Evolutionary conservation across 2,797 vertebrate species (phyloP).

Genomic region (Xyrichtys novacula): DNA sequence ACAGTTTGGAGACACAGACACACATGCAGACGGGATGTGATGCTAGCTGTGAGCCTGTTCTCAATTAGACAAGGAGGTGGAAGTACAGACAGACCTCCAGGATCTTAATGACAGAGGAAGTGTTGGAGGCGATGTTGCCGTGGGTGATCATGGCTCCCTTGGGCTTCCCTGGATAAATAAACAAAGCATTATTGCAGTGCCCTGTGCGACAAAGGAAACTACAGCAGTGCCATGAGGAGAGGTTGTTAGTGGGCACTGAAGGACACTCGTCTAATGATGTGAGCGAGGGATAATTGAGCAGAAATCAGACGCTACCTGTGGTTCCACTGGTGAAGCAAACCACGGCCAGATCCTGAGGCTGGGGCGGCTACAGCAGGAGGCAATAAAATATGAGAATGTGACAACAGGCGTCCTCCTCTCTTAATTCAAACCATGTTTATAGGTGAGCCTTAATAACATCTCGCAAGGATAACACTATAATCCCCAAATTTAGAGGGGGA

Average conservation of each 20-base stretch:
- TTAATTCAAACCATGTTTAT: conserved; percentile 57
- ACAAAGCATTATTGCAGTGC: conserved; percentile 79
- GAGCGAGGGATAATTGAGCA: conserved; percentile 67
- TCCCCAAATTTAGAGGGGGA: conserved; percentile 57
- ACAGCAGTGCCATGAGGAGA: conserved; percentile 73
- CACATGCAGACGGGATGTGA: conserved; percentile 65
- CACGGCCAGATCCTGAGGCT: conserved; percentile 86
- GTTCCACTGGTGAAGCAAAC: conserved; percentile 90
- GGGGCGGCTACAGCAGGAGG: conserved; percentile 80
- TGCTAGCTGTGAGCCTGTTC: conserved; percentile 73
- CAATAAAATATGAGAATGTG: conserved; percentile 65
- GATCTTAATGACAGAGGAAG: conserved; percentile 89
- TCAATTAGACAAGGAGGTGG: conserved; percentile 81
- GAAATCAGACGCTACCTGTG: conserved; percentile 83
- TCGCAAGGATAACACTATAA: conserved; percentile 61
- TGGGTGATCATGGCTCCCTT: conserved; percentile 91
- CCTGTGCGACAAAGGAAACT: conserved; percentile 71
- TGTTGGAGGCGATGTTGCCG: conserved; percentile 89
- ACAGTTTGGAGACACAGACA: conserved; percentile 59
- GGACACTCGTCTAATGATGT: conserved; percentile 71
- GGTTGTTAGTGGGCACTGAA: conserved; percentile 73
- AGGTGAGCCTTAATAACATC: conserved; percentile 74
- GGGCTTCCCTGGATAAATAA: conserved; percentile 87
- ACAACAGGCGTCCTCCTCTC: conserved; percentile 64
- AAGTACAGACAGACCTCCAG: conserved; percentile 87